Conservation (phyloP, 2,888 invertebrate species). For the Leptogaster cylindrica region DNA sequence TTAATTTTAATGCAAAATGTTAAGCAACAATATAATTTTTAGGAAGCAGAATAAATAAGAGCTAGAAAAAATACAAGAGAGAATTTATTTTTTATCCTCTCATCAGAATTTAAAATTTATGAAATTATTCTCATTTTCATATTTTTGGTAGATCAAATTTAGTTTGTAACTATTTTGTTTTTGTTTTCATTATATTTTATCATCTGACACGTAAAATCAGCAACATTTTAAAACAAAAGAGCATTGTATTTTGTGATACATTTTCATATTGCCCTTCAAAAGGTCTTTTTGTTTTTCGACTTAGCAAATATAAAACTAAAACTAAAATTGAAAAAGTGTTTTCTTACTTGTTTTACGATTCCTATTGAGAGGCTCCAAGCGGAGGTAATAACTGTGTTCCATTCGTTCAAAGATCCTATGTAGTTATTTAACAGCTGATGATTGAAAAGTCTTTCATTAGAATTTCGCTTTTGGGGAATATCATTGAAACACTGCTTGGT, state of each 20-base stretch:
- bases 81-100: not conserved
- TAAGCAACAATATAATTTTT: not conserved
- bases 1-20: not conserved
- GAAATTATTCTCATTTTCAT: not conserved
- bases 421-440: too few relatives aligned
- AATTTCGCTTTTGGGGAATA: too few relatives aligned
- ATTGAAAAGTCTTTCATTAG: too few relatives aligned
- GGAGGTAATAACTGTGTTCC: too few relatives aligned
- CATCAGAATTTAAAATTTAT: not conserved
- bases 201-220: too few relatives aligned
- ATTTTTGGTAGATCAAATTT: conserved; percentile 6
- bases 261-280: not conserved
- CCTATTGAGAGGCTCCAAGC: too few relatives aligned
- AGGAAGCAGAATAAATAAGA: conserved; percentile 8
- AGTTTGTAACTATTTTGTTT: not conserved
- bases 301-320: conserved; percentile 32
- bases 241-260: conserved; percentile 40
- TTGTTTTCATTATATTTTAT: conserved; percentile 17
- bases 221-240: not conserved
- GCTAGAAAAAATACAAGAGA: not conserved
- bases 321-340: not conserved
- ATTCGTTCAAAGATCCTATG: too few relatives aligned
- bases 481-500: too few relatives aligned
- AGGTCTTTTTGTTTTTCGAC: conserved; percentile 24
- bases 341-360: too few relatives aligned